Evolutionary conservation across 2,113 vertebrate species (phyloP).

Genomic region (Calidris pygmaea): DNA sequence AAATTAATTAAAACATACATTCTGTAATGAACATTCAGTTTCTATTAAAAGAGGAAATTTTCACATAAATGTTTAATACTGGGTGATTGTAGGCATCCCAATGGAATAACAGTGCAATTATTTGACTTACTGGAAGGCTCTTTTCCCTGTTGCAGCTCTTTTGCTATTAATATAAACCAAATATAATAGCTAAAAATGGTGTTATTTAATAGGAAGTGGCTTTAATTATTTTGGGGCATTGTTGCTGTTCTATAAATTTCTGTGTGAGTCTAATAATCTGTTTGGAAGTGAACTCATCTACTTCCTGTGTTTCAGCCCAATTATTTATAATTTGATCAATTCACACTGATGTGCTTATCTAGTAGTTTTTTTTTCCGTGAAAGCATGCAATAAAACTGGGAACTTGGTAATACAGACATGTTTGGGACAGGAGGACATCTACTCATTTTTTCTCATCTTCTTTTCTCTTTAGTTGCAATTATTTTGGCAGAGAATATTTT

Average conservation of each 20-base stretch:
- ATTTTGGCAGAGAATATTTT: background rate
- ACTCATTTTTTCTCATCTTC: background rate
- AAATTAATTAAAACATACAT: background rate
- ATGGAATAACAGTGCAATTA: background rate
- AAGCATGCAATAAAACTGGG: background rate
- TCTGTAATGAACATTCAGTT: background rate
- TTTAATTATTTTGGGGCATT: background rate
- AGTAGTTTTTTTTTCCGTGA: background rate
- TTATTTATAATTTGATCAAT: background rate
- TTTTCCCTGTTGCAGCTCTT: background rate
- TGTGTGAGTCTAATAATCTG: background rate
- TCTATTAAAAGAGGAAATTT: background rate
- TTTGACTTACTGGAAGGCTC: background rate
- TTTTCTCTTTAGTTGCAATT: background rate
- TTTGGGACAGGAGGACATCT: background rate
- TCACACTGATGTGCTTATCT: background rate
- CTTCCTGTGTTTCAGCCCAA: background rate
- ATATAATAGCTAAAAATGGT: background rate
- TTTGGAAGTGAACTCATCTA: background rate
- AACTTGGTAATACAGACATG: background rate
- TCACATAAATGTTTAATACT: background rate
- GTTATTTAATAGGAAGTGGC: background rate
- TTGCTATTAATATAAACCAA: background rate
- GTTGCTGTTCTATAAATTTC: background rate
- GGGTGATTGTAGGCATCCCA: background rate